Base-by-base conservation (phyloP, 2,113 vertebrate species). In the Barbus barbus region DNA sequence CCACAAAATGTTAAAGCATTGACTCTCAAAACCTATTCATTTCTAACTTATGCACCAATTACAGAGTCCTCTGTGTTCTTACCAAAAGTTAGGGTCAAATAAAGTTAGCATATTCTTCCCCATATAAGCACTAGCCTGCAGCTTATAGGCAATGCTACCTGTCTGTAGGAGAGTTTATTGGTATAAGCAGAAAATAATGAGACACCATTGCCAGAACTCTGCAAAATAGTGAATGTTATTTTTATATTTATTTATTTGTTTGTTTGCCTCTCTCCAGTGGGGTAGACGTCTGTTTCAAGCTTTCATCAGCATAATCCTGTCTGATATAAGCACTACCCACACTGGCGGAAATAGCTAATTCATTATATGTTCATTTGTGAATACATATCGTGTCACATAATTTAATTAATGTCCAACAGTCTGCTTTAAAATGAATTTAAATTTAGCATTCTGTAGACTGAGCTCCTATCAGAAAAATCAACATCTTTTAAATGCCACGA, bases 371-470 rank as follows among this genome's bases (percentile, higher is more conserved):
- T 83, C 20, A 76, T 88, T 83, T 77, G 33, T 78, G 77, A 83
- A 83, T 24, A 46, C 83, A 58, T 86, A 85, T 78, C 69, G 63
- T 74, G 82, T 82, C 78, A 72, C 36, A 78, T 84, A 78, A 65
- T 83, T 88, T 87, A 83, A 41, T 69, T 83, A 81, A 76, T 89
- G 77, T 87, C 82, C 85, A 69, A 56, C 51, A 20, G 18, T 6
- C 51, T 53, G 51, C 18, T 53, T 53, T 20, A 18, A 20, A 26
- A 79, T 26, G 82, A 84, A 71, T 88, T 77, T 67, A 56, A 85
- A 88, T 91, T 87, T 88, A 81, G 41, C 44, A 91, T 93, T 91
- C 85, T 79, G 81, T 60, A 88, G 89, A 91, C 86, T 85, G 85
- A 86, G 84, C 56, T 61, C 58, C 63, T 65, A 65, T 85, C 67